These are phyloP conservation scores for Xestia rhomboidea DNA, from an alignment of 2,888 invertebrate genomes.

Conservation along the genomic window DNA sequence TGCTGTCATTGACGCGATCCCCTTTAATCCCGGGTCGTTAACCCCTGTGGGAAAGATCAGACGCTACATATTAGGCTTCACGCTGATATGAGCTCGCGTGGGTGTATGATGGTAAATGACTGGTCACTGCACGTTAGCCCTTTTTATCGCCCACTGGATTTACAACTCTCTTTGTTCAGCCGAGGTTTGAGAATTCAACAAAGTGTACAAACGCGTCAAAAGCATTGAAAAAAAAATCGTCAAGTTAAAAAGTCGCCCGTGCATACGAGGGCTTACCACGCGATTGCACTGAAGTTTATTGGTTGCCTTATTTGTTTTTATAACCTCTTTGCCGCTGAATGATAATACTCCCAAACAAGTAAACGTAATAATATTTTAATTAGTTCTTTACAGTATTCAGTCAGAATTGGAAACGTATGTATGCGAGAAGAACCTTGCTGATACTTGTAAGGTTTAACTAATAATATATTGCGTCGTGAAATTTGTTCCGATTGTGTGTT, in stretches of 20 bases:
- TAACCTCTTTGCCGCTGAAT: constrained; percentile 1
- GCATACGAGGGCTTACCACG: not conserved
- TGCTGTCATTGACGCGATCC: constrained; percentile 45
- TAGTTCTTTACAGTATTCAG: not conserved
- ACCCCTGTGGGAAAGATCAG: constrained; percentile 63
- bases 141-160: not conserved
- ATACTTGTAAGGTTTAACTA: constrained; percentile 11
- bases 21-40: constrained; percentile 58
- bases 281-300: constrained; percentile 22
- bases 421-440: constrained; percentile 4
- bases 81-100: constrained; percentile 43
- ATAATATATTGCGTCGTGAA: constrained; percentile 19
- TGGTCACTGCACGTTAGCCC: constrained; percentile 1
- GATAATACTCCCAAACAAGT: not conserved
- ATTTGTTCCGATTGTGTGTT: constrained; percentile 4
- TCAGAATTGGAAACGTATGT: not conserved
- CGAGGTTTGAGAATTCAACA: not conserved
- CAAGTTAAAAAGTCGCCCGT: not conserved
- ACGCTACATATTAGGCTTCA: constrained; percentile 32
- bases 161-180: not conserved
- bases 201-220: not conserved
- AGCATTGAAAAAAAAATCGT: not conserved
- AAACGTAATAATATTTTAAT: not conserved
- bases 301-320: constrained; percentile 27
- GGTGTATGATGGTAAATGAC: constrained; percentile 31